A percentile compares a stretch with the other conserved stretches of the same genome.
These are phyloP conservation scores for Deilephila porcellus DNA, from an alignment of 2,888 invertebrate species.

Conservation along the genomic window DNA sequence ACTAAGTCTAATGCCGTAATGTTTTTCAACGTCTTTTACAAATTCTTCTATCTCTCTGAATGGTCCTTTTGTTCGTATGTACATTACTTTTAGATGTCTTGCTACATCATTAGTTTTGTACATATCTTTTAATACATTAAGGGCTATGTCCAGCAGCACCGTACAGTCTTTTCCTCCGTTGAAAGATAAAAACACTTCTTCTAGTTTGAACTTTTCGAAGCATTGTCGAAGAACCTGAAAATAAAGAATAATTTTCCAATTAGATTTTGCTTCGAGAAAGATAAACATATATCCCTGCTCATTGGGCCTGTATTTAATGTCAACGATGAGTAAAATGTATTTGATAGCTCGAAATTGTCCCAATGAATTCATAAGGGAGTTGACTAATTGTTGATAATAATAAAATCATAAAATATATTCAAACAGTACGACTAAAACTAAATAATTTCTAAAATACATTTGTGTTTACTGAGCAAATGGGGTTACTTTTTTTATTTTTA, in stretches of 20 bases:
- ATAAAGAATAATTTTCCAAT: not conserved
- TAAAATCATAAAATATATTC: too few relatives aligned
- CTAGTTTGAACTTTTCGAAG: constrained; percentile 86
- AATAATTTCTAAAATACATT: too few relatives aligned
- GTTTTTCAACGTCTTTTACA: constrained; percentile 87
- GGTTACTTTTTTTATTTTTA: too few relatives aligned
- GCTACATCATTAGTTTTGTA: constrained; percentile 61
- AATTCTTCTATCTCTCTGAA: constrained; percentile 95
- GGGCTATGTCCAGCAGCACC: constrained; percentile 87
- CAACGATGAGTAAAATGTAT: too few relatives aligned
- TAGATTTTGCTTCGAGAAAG: too few relatives aligned
- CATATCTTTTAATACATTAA: constrained; percentile 62
- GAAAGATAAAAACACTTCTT: constrained; percentile 95
- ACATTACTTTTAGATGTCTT: constrained; percentile 88
- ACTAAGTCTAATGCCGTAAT: constrained; percentile 90
- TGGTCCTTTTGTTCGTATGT: constrained; percentile 91
- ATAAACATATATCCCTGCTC: too few relatives aligned
- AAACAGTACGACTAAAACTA: too few relatives aligned
- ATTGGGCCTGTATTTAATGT: too few relatives aligned
- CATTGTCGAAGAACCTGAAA: constrained; percentile 86
- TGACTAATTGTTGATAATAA: too few relatives aligned
- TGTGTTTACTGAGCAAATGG: too few relatives aligned
- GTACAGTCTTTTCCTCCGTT: constrained; percentile 99
- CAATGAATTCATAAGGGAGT: too few relatives aligned
- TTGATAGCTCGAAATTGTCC: too few relatives aligned